Base-by-base conservation (phyloP, 1,140 invertebrate species). In the Macrobrachium rosenbergii region DNA sequence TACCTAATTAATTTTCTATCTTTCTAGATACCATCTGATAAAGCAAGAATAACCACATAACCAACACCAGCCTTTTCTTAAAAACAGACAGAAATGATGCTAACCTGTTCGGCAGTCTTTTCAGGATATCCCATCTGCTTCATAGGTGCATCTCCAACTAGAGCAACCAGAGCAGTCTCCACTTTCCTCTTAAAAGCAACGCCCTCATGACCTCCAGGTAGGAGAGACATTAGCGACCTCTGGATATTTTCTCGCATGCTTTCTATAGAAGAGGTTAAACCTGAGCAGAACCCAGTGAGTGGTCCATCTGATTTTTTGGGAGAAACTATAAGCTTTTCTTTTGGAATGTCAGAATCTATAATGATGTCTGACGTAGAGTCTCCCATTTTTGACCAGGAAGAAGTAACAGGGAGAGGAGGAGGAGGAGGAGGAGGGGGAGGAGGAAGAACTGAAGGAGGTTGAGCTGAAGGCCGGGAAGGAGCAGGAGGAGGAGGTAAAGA, bases 101-200 rank as follows among this genome's bases (percentile, higher is more conserved):
- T 88, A 64, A 89, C 89, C 86, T 89, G 89, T 59, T 89, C 89
- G 16, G 87, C 79, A 16, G 86, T 88, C 45, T 89, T 88, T 64
- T 81, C 75, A 7, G 89, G 89, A 59, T 88, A 89, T 37, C 89
- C 89, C 10, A 89, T 69, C 52, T 89, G 83, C 62, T 78, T 84
- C 82, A 89, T 88, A 21, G 83, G 82, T 19, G 77, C 89, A 64
- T 88, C 83, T 2, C 89, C 89, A 23, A 89, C 83, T 11, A 89
- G 82, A 14, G 79, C 80, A 1, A 89, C 82, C 28, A 89, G 63
- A 0, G 86, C 82, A 10, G 84, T 80, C 58, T 89, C 85, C 21
- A 88, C 89, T 19, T 88, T 89, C 77, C 81, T 83, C 76, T 89
- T 89, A 45, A 89, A 89, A 5, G 79, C 76, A 1, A 59, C 80